phyloP scores from a whole-genome alignment of 1,140 invertebrate species.

The Sesamia nonagrioides region DNA sequence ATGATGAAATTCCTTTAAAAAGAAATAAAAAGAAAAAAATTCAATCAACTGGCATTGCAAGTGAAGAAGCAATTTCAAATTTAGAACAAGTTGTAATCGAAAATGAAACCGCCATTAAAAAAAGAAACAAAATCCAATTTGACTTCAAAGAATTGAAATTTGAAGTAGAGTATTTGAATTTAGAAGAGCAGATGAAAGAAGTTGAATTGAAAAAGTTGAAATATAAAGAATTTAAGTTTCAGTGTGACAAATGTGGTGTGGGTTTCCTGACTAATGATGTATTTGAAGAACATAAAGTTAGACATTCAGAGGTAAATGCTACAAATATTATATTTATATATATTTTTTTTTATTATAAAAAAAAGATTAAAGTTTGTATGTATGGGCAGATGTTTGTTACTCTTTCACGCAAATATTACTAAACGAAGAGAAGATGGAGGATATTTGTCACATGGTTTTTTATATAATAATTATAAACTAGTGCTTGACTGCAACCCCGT shows the following conservation, averaged over 20 bases:
- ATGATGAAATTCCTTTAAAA: background rate
- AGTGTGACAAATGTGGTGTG: slow-evolving; percentile 48
- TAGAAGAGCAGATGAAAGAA: slow-evolving; percentile 45
- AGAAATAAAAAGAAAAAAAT: background rate
- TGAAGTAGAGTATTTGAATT: slow-evolving; percentile 47
- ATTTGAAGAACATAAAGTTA: slow-evolving; percentile 45
- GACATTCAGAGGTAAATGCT: slow-evolving; percentile 44
- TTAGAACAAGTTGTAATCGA: background rate
- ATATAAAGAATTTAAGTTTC: slow-evolving; percentile 50
- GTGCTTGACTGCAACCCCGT: too few species aligned
- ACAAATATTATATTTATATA: background rate
- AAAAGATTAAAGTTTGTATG: too few species aligned
- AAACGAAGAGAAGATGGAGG: too few species aligned
- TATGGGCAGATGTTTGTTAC: too few species aligned
- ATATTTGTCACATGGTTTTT: too few species aligned
- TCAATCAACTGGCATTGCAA: background rate
- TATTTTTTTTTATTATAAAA: too few species aligned
- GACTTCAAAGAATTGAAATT: slow-evolving; percentile 38
- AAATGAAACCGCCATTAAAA: background rate
- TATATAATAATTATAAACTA: too few species aligned
- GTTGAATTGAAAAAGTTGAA: slow-evolving; percentile 47
- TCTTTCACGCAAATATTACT: too few species aligned
- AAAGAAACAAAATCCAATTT: background rate
- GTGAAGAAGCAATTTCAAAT: background rate
- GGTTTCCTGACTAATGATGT: slow-evolving; percentile 49